Evolutionary conservation across 2,888 invertebrate species (phyloP), one percentile per base, ranked within the genome.

Genomic region (Ryuthela nishihirai): DNA sequence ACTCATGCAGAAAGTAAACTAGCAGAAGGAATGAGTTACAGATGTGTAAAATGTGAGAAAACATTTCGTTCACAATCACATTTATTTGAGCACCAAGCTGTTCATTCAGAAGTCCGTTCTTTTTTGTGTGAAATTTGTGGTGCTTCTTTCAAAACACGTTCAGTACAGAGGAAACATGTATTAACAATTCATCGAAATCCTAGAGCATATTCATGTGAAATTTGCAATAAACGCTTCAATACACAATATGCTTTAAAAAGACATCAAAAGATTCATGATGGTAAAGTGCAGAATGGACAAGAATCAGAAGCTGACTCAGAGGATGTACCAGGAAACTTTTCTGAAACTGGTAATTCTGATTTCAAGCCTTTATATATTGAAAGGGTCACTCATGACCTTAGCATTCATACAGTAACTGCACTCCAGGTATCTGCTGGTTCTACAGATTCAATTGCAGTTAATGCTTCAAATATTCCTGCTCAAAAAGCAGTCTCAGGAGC

Each of bases 61-160:
- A 68, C 66, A 1, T 74, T 74, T 56, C 69, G 73, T 25, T 72
- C 75, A 6, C 71, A 73, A 67, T 73, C 73, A 3, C 73, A 75
- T 54, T 62, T 74, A 23, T 67, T 65, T 2, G 72, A 74, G 44
- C 74, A 74, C 56, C 65, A 70, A 67, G 70, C 73, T 0, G 73
- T 72, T 17, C 76, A 76, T 65, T 71, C 78, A 0, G 77, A 74
- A 25, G 69, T 73, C 2, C 70, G 78, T 7, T 72, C 76, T 0
- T 78, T 75, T 64, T 74, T 79, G 29, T 79, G 79, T 64, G 77
- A 79, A 55, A 71, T 75, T 9, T 79, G 79, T 65, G 78, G 79
- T n/a, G 76, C 78, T 69, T 56, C 78, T 72, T 73, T 75, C 75
- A 79, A 70, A 65, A 75, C 76, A 0, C 69, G 71, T 17, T 71